Conservation (phyloP, 1,140 invertebrate genomes). For the Dendroctonus valens region DNA sequence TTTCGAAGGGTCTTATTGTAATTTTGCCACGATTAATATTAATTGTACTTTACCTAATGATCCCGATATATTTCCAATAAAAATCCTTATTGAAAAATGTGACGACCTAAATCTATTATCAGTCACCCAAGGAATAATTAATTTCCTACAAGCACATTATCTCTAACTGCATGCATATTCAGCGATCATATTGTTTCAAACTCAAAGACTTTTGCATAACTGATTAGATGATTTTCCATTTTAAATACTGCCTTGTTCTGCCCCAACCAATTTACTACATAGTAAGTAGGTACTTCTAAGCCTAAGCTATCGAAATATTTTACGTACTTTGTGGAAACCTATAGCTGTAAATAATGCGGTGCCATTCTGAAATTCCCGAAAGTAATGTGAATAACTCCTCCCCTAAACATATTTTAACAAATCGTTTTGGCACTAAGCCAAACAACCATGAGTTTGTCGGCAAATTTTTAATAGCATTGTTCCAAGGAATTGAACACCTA, state of each 20-base stretch:
- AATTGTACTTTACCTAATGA: slow-evolving; percentile 23
- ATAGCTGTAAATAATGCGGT: no score
- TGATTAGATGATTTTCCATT: no score
- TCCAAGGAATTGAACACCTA: slow-evolving; percentile 8
- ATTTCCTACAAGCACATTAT: no score
- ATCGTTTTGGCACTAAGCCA: slow-evolving; percentile 13
- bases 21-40: slow-evolving; percentile 22
- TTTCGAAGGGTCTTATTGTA: slow-evolving; percentile 32
- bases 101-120: slow-evolving; percentile 11
- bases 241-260: no score
- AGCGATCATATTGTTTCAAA: no score
- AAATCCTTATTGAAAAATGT: slow-evolving; percentile 7
- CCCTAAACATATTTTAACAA: slow-evolving; percentile 12
- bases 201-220: no score
- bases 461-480: slow-evolving; percentile 11
- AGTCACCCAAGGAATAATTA: neutral
- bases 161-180: no score
- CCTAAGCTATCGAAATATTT: no score
- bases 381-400: slow-evolving; percentile 14
- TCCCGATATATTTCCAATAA: slow-evolving; percentile 19
- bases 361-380: slow-evolving; percentile 12
- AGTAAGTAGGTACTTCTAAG: no score
- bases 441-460: neutral
- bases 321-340: no score
- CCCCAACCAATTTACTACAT: no score